phyloP scores from a whole-genome alignment of 1,140 invertebrate genomes.

The Papilio polyxenes region DNA sequence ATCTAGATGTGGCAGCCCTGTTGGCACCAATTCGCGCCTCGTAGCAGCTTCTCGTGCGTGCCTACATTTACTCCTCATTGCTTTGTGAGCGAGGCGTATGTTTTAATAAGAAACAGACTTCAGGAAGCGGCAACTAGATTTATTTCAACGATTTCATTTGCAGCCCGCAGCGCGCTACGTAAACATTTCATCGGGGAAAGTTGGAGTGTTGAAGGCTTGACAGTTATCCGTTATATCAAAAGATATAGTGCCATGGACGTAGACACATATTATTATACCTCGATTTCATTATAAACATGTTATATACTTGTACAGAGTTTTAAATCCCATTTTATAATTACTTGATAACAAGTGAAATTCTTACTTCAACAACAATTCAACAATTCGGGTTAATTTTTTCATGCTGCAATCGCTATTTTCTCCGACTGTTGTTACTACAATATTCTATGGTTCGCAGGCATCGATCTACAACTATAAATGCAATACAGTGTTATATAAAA shows the following conservation, averaged over 20 bases:
- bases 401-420: background rate
- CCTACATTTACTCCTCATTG: conserved; percentile 38
- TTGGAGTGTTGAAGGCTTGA: conserved; percentile 45
- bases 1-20: conserved; percentile 4
- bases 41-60: conserved; percentile 13
- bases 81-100: conserved; percentile 47
- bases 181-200: conserved; percentile 43
- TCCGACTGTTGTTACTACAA: background rate
- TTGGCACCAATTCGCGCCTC: conserved; percentile 13
- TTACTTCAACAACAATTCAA: background rate
- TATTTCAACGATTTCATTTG: conserved; percentile 51
- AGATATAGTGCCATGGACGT: background rate
- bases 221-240: conserved; percentile 45
- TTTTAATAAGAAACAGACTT: conserved; percentile 59
- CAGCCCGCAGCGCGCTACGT: conserved; percentile 34
- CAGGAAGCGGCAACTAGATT: conserved; percentile 54
- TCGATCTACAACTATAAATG: background rate
- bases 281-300: conserved; percentile 10
- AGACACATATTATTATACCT: background rate
- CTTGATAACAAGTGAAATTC: background rate
- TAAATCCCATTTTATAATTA: background rate
- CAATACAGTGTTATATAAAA: conserved; percentile 43
- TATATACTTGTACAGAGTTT: background rate
- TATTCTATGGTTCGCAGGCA: background rate
- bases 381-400: background rate